Base-by-base conservation (phyloP, 2,113 vertebrate genomes). In the Paraplagusia blochii region DNA sequence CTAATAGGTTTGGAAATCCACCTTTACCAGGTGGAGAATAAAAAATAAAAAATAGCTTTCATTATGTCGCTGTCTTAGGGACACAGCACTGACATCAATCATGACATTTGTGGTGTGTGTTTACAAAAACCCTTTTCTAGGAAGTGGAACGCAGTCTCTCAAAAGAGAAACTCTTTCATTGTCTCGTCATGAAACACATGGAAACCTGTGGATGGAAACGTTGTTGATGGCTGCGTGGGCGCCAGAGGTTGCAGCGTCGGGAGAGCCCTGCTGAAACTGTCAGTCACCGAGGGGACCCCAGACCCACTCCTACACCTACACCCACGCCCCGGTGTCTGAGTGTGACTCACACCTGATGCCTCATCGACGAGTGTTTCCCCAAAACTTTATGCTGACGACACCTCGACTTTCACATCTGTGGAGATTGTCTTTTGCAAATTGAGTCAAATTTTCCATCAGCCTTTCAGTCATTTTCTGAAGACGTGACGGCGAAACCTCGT, bases 191-290 rank as follows among this genome's bases (percentile, higher is more conserved):
- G 70, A 47, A 76, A 67, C 63, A 19, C 66, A 58, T 33, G 13
- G 52, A 79, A 72, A 82, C 58, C 63, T 75, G 72, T 75, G 45
- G 1, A 57, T 84, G 87, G 85, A 88, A 88, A 87, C 29, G 64
- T 76, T 12, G 54, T 44, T 43, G 58, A 51, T 56, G 38, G 6
- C 9, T 66, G 79, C 48, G 76, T 78, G 47, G 74, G 81, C 13
- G 75, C 58, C 19, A 59, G 47, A 73, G 77, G 76, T 56, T 53
- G 64, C 79, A 71, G 66, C 65, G 22, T 58, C 15, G 59, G 87
- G 88, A 88, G 79, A 89, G 74, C 84, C 87, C 87, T 82, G 86
- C 40, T 80, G 82, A 88, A 80, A 81, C 72, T 54, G 38, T 12
- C 22, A 69, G 77, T 88, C 85, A 81, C 72, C 64, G 51, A 81